Base-by-base conservation (phyloP, 2,888 invertebrate genomes). In the Bombylius major region DNA sequence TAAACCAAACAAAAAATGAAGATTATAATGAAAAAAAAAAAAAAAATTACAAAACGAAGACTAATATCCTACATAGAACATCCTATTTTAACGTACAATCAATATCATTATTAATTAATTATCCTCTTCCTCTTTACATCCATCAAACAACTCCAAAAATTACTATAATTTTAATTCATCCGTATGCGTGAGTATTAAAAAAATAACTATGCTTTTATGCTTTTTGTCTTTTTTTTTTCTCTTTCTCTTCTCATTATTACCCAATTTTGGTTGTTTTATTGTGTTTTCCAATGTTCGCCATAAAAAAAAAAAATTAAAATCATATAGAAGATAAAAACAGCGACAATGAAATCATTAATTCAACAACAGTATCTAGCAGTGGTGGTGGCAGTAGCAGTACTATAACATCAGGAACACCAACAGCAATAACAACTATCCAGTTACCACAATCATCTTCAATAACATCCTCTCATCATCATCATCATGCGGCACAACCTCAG, bases 321-420 rank as follows among this genome's bases (percentile, higher is more conserved):
- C 32, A 46, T 50, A 44, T 50, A 57, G 57, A 56, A 56, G 57
- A 59, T 34, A 59, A 58, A 53, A 58, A 48, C 44, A 13, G 9
- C 48, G 11, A 9, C 48, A 45, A 12, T 46, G 31, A 6, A 5
- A 50, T 12, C 48, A 49, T 11, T 13, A 34, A 47, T 46, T 12
- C 50, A 50, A 12, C 53, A 12, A 31, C 11, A 12, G 12, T 23
- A 31, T 12, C 45, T 11, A 42, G 33, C 7, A 9, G 7, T 23
- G 31, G 12, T 32, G 6, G 11, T 42, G 11, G 31, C 6, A 3
- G 23, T 23, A 3, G 23, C 23, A 23, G 23, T 23, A 23, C 23
- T 23, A 34, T 47, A 33, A 36, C 42, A 48, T 14, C n/a, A 7
- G 13, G 46, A 34, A 4, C 48, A 49, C 13, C 53, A 14, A 36